Conservation (phyloP, 1,140 invertebrate species). For the Cotesia vestalis region DNA sequence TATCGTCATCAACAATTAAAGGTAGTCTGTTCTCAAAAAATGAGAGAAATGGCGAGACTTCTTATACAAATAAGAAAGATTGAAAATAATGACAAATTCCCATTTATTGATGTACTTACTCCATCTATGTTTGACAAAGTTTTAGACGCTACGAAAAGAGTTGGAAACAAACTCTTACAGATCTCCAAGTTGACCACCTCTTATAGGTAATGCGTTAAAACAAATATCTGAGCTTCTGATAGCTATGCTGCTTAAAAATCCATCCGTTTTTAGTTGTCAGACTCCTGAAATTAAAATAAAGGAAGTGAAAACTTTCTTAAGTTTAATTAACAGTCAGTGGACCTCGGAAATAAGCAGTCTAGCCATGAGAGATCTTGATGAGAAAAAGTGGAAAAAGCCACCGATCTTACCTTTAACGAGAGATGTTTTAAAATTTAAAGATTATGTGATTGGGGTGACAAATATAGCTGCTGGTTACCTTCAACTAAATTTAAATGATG, state of each 20-base stretch:
- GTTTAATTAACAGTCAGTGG: neutral
- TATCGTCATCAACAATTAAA: conserved; percentile 12
- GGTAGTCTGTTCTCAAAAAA: conserved; percentile 7
- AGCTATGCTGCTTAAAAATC: conserved; percentile 48
- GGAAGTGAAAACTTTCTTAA: neutral
- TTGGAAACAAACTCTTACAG: neutral
- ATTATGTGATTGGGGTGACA: neutral
- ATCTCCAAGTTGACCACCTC: conserved; percentile 4
- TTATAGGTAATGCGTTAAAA: neutral
- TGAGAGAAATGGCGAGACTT: conserved; percentile 5
- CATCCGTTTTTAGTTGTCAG: neutral
- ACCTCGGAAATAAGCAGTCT: conserved; percentile 20
- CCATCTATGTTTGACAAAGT: conserved; percentile 12
- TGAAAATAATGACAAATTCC: conserved; percentile 10
- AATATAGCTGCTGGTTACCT: neutral
- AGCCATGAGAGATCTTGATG: conserved; percentile 3
- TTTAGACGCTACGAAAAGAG: conserved; percentile 1
- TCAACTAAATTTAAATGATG: neutral
- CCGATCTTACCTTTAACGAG: neutral
- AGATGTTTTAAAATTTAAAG: conserved; percentile 6
- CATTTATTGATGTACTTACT: neutral
- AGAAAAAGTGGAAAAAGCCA: conserved; percentile 19
- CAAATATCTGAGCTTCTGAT: conserved; percentile 40
- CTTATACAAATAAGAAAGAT: conserved; percentile 9
- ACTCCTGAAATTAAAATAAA: neutral